Conservation (phyloP, 2,113 vertebrate genomes). For the Rhineura floridana region DNA sequence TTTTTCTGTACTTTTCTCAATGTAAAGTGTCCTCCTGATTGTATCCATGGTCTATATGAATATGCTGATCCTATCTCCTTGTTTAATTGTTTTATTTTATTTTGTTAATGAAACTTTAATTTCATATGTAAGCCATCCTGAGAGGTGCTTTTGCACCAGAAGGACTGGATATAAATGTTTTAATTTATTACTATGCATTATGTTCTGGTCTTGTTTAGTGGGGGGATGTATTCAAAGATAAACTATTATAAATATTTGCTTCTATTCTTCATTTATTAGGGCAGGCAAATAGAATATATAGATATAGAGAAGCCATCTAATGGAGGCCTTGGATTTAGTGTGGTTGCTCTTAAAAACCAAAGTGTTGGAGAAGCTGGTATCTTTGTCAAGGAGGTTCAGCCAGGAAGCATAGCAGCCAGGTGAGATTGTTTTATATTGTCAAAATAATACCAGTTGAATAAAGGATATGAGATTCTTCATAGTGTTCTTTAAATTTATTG, state of each 20-base stretch:
- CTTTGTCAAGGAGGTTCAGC: constrained; percentile 91
- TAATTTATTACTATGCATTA: not conserved
- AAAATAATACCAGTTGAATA: not conserved
- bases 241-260: not conserved
- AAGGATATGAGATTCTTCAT: not conserved
- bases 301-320: constrained; percentile 84
- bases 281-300: constrained; percentile 84
- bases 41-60: not conserved
- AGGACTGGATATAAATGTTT: no score
- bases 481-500: not conserved
- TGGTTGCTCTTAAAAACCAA: constrained; percentile 85
- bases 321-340: constrained; percentile 94
- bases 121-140: not conserved
- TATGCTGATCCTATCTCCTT: no score
- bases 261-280: constrained; percentile 74
- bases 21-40: not conserved
- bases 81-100: no score
- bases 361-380: constrained; percentile 81
- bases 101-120: no score
- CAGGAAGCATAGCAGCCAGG: constrained; percentile 91
- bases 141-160: not conserved
- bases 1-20: not conserved
- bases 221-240: constrained; percentile 28
- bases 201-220: constrained; percentile 57
- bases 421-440: constrained; percentile 57